phyloP scores from a whole-genome alignment of 2,888 invertebrate genomes.

The Clunio marinus region DNA sequence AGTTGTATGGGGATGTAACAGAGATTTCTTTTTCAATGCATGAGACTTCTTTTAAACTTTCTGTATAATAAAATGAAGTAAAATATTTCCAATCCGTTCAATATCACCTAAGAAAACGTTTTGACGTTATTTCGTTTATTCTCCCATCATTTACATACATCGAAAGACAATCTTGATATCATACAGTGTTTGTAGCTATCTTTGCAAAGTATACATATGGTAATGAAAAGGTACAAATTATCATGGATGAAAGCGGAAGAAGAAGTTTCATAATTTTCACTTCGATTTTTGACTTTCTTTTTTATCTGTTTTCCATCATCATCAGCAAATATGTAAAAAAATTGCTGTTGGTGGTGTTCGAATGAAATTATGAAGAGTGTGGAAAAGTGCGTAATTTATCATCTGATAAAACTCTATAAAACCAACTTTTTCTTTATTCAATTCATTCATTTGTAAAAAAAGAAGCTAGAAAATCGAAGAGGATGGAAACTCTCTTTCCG shows the following conservation, averaged over 20 bases:
- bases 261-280: background rate
- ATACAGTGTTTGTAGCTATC: background rate
- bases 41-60: background rate
- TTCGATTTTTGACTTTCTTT: background rate
- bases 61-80: background rate
- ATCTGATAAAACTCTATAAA: slow-evolving; percentile 25
- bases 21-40: too few species aligned
- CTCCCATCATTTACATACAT: background rate
- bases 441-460: background rate
- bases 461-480: background rate
- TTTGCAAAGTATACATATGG: too few species aligned
- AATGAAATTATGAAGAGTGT: background rate
- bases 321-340: slow-evolving; percentile 26
- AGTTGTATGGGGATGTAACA: too few species aligned
- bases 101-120: too few species aligned
- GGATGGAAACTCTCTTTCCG: slow-evolving; percentile 15
- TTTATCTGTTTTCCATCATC: background rate
- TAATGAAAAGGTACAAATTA: slow-evolving; percentile 3
- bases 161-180: background rate
- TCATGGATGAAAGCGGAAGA: background rate
- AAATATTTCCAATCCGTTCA: too few species aligned
- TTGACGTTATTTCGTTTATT: too few species aligned
- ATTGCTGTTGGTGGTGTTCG: background rate
- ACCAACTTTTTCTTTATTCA: background rate
- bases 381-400: slow-evolving; percentile 34